Conservation (phyloP, 2,797 vertebrate species). For the Sternotherus odoratus region DNA sequence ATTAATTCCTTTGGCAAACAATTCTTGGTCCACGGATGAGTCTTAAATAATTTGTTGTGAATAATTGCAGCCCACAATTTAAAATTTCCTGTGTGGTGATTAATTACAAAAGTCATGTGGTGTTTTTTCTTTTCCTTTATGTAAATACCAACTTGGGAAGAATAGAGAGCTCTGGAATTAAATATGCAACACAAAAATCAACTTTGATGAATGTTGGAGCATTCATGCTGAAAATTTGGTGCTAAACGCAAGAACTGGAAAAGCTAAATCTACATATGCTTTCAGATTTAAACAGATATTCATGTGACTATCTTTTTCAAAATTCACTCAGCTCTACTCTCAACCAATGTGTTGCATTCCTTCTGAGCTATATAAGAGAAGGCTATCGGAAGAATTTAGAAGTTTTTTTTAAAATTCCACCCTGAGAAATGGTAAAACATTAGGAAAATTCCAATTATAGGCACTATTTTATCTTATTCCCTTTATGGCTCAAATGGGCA, state of each 20-base stretch:
- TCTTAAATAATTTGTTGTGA: constrained; percentile 16
- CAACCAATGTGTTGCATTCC: background rate
- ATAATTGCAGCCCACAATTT: constrained; percentile 9
- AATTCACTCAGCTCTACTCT: background rate
- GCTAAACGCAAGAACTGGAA: background rate
- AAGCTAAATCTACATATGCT: background rate
- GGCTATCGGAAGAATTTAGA: background rate
- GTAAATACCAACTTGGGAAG: background rate
- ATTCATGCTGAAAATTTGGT: background rate
- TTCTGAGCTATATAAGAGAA: background rate
- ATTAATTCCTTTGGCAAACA: background rate
- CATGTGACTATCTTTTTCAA: background rate
- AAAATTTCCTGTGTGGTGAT: background rate
- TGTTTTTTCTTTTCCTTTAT: background rate
- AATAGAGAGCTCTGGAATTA: background rate
- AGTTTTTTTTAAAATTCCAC: constrained; percentile 8
- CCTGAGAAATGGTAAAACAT: background rate
- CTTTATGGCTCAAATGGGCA: background rate
- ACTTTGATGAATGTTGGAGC: background rate
- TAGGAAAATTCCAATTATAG: background rate
- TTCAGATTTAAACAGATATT: background rate
- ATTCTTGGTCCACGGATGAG: background rate
- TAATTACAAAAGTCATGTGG: background rate
- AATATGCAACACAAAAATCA: background rate
- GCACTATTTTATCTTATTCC: background rate